phyloP scores from a whole-genome alignment of 2,113 vertebrate species.

The Amazona guildingii region DNA sequence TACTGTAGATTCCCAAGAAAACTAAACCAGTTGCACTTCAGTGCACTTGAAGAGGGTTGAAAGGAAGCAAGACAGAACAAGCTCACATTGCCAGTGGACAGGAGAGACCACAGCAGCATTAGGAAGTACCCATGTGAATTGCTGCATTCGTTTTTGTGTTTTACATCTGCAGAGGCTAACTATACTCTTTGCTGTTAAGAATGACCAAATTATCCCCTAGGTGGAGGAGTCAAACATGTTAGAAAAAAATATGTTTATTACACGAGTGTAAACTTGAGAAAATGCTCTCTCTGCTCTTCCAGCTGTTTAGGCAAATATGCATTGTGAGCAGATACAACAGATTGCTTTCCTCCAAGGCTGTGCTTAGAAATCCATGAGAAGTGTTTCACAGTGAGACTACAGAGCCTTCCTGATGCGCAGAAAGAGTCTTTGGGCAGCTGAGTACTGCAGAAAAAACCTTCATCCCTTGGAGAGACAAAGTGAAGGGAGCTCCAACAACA shows the following conservation, averaged over 20 bases:
- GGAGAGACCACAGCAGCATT: background rate
- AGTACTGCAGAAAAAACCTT: background rate
- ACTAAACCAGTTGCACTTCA: background rate
- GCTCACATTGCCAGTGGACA: background rate
- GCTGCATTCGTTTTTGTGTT: background rate
- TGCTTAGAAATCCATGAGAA: background rate
- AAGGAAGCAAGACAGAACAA: background rate
- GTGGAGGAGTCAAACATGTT: background rate
- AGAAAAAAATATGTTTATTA: background rate
- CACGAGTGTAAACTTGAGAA: background rate
- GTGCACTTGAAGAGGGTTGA: background rate
- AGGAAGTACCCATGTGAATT: background rate
- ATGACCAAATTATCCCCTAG: background rate
- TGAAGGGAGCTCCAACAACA: background rate
- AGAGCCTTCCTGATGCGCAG: background rate
- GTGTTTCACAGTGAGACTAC: background rate
- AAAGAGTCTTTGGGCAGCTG: background rate
- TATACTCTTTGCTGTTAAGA: background rate
- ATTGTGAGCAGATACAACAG: background rate
- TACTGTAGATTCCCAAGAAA: background rate
- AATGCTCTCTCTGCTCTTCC: background rate
- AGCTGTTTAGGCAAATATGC: background rate
- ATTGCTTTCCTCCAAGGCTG: background rate
- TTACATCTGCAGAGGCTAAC: background rate
- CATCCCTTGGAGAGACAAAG: background rate